Base-by-base conservation (phyloP, 2,888 invertebrate species). In the Lepidonotus clava region DNA sequence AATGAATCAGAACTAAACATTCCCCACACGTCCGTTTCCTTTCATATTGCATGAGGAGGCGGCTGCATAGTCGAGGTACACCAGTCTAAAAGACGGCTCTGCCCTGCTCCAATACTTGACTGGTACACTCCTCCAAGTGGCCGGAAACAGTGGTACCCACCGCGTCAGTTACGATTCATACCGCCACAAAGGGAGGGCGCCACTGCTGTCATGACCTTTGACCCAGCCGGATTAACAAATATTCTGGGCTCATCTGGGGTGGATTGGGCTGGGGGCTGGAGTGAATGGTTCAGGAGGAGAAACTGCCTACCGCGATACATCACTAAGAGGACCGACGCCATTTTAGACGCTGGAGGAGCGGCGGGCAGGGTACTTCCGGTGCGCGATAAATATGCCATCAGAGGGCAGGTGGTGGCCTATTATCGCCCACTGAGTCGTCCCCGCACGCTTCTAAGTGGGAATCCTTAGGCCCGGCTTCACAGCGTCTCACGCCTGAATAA, bases 41-140 rank as follows among this genome's bases (percentile, higher is more conserved):
- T 61, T 61, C 24, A 61, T 61, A 61, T 61, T 61, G 61, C 61
- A 61, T 61, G 24, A 46, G 46, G 46, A 18, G 46, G 46, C 46
- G 18, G 46, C 8, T 46, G 6, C 18, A 6, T 46, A 18, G 46
- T 11, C 6, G 46, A 11, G 46, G 46, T 6, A 46, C 46, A 11
- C 46, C 46, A 46, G 46, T 46, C 46, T 6, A 18, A 46, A n/a
- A n/a, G n/a, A n/a, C n/a, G n/a, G n/a, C n/a, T n/a, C n/a, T n/a
- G n/a, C n/a, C n/a, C n/a, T n/a, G n/a, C n/a, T n/a, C n/a, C n/a
- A n/a, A n/a, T n/a, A n/a, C n/a, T n/a, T n/a, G n/a, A n/a, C n/a
- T n/a, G n/a, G n/a, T n/a, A n/a, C n/a, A n/a, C n/a, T n/a, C n/a
- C n/a, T n/a, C n/a, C n/a, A n/a, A n/a, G n/a, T n/a, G n/a, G n/a